Percentiles rank a stretch among this genome's conserved stretches.
Conservation (phyloP, 2,113 vertebrate genomes). For the Colaptes auratus region DNA sequence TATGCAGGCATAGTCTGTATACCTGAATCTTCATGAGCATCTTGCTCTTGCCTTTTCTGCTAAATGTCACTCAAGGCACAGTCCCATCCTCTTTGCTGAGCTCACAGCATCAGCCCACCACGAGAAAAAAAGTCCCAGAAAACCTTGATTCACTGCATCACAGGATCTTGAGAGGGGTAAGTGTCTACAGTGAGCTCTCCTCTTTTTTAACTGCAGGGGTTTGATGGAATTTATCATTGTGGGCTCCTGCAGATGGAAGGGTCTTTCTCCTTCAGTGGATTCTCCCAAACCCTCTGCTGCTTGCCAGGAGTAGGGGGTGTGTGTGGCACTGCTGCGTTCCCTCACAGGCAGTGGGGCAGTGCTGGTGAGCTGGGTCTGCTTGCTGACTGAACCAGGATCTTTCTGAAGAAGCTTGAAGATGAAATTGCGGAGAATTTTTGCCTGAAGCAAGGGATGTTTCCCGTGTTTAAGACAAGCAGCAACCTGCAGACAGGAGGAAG, state of each 20-base stretch:
- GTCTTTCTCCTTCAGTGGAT: not conserved
- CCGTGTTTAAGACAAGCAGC: conserved; percentile 66
- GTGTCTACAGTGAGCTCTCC: not conserved
- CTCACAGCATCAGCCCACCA: not conserved
- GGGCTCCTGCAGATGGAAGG: not conserved
- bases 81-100: conserved; percentile 22
- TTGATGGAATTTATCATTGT: not conserved
- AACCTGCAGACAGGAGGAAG: conserved; percentile 68
- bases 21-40: not conserved
- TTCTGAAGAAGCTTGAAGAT: conserved; percentile 13
- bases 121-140: not conserved
- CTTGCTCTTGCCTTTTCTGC: not conserved
- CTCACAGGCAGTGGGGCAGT: conserved; percentile 13
- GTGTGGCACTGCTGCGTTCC: not conserved
- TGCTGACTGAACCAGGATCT: conserved; percentile 18
- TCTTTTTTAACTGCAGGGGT: not conserved
- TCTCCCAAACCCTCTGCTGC: not conserved
- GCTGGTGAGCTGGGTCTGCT: conserved; percentile 28
- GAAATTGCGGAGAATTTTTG: conserved; percentile 62
- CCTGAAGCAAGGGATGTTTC: conserved; percentile 74
- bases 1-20: not conserved
- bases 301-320: conserved; percentile 3
- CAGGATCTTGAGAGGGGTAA: not conserved
- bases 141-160: not conserved
- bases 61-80: not conserved